Conservation (phyloP, 2,797 vertebrate genomes). For the Microchirus variegatus region DNA sequence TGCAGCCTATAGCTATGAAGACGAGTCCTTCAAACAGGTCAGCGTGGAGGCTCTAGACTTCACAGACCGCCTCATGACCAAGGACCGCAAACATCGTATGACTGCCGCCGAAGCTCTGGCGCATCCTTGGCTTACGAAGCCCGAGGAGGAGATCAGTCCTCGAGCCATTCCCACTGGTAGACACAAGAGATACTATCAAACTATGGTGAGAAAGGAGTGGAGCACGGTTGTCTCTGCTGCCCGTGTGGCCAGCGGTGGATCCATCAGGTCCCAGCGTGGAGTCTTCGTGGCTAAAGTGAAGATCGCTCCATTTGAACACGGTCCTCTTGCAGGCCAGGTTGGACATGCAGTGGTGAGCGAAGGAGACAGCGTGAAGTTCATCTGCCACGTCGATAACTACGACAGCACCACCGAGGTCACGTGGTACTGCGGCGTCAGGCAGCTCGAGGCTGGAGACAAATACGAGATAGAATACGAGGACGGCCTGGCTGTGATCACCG, state of each 20-base stretch:
- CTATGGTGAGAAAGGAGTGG: slow-evolving; percentile 93
- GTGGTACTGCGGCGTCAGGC: slow-evolving; percentile 97
- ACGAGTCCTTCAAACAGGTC: slow-evolving; percentile 93
- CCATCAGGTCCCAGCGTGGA: slow-evolving; percentile 92
- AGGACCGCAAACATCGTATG: slow-evolving; percentile 97
- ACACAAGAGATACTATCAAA: slow-evolving; percentile 96
- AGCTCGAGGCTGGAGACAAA: slow-evolving; percentile 91
- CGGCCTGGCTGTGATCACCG: slow-evolving; percentile 89
- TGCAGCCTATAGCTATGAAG: slow-evolving; percentile 95
- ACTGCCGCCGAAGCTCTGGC: slow-evolving; percentile 90
- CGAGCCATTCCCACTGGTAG: slow-evolving; percentile 89
- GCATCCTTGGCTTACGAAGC: slow-evolving; percentile 92
- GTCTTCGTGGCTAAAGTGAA: slow-evolving; percentile 94
- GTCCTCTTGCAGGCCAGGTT: slow-evolving; percentile 92
- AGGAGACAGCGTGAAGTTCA: slow-evolving; percentile 88
- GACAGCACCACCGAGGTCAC: slow-evolving; percentile 95
- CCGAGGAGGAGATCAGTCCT: slow-evolving; percentile 85
- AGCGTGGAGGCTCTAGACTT: slow-evolving; percentile 95
- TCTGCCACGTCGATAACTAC: slow-evolving; percentile 96
- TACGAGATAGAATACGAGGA: slow-evolving; percentile 96
- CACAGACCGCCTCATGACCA: slow-evolving; percentile 92
- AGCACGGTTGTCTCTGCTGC: slow-evolving; percentile 93
- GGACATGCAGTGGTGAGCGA: slow-evolving; percentile 87
- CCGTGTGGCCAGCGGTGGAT: slow-evolving; percentile 91
- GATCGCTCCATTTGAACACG: slow-evolving; percentile 96